Percentiles rank a stretch among this genome's conserved stretches.
Evolutionary conservation across 2,797 vertebrate species (phyloP).

Genomic region (Ceryle rudis): DNA sequence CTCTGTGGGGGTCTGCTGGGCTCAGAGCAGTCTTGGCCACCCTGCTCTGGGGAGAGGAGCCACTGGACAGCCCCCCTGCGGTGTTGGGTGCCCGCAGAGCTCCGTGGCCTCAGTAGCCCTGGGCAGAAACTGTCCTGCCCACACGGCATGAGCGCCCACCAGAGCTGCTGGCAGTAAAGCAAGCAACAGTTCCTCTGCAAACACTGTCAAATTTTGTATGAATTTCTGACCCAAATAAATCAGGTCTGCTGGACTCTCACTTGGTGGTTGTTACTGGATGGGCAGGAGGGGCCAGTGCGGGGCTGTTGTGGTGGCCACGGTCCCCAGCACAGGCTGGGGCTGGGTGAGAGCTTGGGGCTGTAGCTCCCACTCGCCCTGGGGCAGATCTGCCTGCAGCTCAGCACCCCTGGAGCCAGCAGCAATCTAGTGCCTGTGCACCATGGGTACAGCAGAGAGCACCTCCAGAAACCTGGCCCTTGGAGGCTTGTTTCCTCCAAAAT

Average conservation of each 20-base stretch:
- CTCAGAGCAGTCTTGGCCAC: not conserved
- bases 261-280: not conserved
- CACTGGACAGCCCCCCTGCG: not conserved
- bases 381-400: not conserved
- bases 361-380: rapidly evolving
- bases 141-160: rapidly evolving
- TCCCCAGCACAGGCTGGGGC: not conserved
- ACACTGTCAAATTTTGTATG: not conserved
- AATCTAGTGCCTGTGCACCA: not conserved
- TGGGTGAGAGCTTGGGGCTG: not conserved
- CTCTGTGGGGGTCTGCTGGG: not conserved
- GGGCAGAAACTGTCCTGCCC: not conserved
- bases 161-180: not conserved
- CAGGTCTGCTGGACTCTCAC: not conserved
- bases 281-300: not conserved
- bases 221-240: slow-evolving; percentile 29
- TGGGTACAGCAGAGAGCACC: not conserved
- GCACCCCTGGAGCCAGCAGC: not conserved
- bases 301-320: rapidly evolving
- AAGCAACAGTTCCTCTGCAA: not conserved
- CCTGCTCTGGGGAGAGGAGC: rapidly evolving
- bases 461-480: not conserved
- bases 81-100: not conserved
- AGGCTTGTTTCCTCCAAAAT: not conserved
- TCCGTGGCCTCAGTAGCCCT: rapidly evolving